Base-by-base conservation (phyloP, 2,113 vertebrate species). In the Nicator chloris region DNA sequence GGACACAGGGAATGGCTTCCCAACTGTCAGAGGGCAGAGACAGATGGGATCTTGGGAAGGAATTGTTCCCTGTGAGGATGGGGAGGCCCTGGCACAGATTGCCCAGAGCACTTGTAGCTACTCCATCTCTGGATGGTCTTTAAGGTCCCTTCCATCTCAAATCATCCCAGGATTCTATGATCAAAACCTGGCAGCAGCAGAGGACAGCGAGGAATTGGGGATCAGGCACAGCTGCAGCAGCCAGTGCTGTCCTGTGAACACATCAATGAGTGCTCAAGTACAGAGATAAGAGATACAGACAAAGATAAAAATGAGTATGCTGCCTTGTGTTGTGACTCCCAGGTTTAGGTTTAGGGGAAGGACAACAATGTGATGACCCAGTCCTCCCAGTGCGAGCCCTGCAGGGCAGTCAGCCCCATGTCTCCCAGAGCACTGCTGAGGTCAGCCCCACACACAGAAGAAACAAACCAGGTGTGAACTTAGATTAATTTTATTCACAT, bases 401-500 rank as follows among this genome's bases (percentile, higher is more conserved):
- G 3, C 39, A 5, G 51, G 27, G 56, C 30, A 60, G 82, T 39
- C 71, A 76, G 82, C 40, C 47, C 47, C 1, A 5, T 14, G 8
- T 14, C 57, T 60, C 30, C 3, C 11, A 1, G 0, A 40, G 69
- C 49, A 40, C 5, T 10, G 51, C 47, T 18, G 4, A 65, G 49
- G 8, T 17, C 31, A 10, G 61, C 12, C 26, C 66, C 40, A 18
- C 69, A 28, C 37, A 47, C 4, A 10, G 73, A 23, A 53, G 35
- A 76, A 72, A 85, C 1, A 7, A 65, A 47, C 9, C 75, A 23
- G 42, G 11, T 54, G 35, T 44, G 37, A 90, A 65, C 13, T 94
- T 86, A 68, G 22, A 92, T 91, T 91, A 70, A 82, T 51, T 97
- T 97, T 96, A 96, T 97, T 97, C 88, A 94, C 92, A 87, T 95